Evolutionary conservation across 1,140 invertebrate species (phyloP).

Genomic region (Druon quercuslanigerum): DNA sequence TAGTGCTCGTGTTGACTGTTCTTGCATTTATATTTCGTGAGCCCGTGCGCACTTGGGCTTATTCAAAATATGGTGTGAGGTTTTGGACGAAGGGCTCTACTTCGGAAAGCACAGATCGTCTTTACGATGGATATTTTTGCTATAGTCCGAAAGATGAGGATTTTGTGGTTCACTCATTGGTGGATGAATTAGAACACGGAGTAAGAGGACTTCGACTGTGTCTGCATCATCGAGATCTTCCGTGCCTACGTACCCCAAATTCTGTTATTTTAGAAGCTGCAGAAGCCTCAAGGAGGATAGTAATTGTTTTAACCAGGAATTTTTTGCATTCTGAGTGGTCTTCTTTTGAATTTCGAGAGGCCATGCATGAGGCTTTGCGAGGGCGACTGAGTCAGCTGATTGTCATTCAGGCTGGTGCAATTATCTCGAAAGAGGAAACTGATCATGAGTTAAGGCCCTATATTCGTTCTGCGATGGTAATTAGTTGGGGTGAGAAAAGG

Average conservation of each 20-base stretch:
- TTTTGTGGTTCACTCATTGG: constrained; percentile 89
- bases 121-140: constrained; percentile 94
- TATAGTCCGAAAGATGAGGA: constrained; percentile 95
- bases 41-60: constrained; percentile 89
- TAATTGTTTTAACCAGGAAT: constrained; percentile 88
- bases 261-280: constrained; percentile 90
- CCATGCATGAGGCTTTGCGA: constrained; percentile 90
- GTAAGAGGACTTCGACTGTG: constrained; percentile 86
- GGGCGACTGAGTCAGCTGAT: constrained; percentile 89
- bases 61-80: constrained; percentile 89
- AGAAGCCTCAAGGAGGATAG: constrained; percentile 87
- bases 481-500: constrained; percentile 92
- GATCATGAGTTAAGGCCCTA: constrained; percentile 92
- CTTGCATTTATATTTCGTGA: constrained; percentile 90
- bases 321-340: constrained; percentile 92
- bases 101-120: constrained; percentile 82
- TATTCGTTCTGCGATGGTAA: constrained; percentile 86
- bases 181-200: constrained; percentile 88
- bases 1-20: constrained; percentile 84
- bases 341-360: constrained; percentile 88
- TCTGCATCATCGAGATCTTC: constrained; percentile 89
- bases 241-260: constrained; percentile 84
- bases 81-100: constrained; percentile 77
- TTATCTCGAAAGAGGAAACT: constrained; percentile 85
- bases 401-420: constrained; percentile 88